These are phyloP conservation scores for Calephelis perditalis DNA, from an alignment of 2,888 invertebrate species.

Conservation along the genomic window DNA sequence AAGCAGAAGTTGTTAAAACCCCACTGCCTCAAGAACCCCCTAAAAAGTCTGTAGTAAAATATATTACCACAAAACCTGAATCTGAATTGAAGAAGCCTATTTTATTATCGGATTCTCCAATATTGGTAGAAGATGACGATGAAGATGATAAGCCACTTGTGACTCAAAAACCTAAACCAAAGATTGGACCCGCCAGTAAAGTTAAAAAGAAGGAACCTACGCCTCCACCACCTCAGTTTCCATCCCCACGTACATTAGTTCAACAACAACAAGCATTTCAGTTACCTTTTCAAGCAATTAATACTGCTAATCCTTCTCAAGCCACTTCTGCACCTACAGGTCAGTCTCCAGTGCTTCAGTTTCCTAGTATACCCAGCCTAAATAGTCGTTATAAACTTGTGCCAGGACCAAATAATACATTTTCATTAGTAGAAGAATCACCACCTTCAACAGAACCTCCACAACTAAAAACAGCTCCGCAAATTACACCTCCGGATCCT, in stretches of 20 bases:
- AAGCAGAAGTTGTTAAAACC: constrained; percentile 43
- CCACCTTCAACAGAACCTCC: constrained; percentile 2
- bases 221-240: constrained; percentile 23
- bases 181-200: constrained; percentile 63
- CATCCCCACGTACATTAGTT: background rate
- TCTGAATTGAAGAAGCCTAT: constrained; percentile 37
- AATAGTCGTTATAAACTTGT: constrained; percentile 58
- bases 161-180: constrained; percentile 44
- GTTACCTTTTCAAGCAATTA: background rate
- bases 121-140: constrained; percentile 28
- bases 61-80: constrained; percentile 53
- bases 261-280: constrained; percentile 1
- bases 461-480: constrained; percentile 1
- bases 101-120: constrained; percentile 32
- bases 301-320: background rate
- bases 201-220: constrained; percentile 38
- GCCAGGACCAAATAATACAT: constrained; percentile 64
- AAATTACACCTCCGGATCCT: constrained; percentile 10
- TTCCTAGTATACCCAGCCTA: constrained; percentile 46
- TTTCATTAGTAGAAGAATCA: constrained; percentile 53
- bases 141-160: constrained; percentile 26
- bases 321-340: constrained; percentile 23
- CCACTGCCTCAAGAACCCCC: constrained; percentile 44
- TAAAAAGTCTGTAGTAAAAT: constrained; percentile 57
- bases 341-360: constrained; percentile 39